Evolutionary conservation across 35 echinoderm and acorn worm genomes (phyloP).

Genomic region (Amphiura filiformis): DNA sequence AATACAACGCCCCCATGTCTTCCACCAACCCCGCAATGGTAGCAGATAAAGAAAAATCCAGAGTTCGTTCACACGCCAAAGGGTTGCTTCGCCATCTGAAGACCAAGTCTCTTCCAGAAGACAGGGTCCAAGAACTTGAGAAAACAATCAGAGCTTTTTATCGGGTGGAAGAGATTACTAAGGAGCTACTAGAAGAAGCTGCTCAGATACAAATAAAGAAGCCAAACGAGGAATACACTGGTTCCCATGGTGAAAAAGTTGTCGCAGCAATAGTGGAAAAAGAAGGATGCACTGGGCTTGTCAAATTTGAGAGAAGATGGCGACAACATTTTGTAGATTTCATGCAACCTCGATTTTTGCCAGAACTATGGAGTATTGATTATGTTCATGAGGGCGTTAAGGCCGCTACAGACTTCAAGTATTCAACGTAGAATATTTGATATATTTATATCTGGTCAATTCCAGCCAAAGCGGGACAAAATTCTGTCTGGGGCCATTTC

Average conservation of each 20-base stretch:
- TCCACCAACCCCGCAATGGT: slow-evolving; percentile 34
- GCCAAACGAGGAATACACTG: slow-evolving; percentile 56
- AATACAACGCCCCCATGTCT: slow-evolving; percentile 68
- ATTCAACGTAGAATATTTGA: too few relatives aligned
- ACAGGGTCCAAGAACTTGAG: slow-evolving; percentile 56
- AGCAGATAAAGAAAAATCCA: slow-evolving; percentile 53
- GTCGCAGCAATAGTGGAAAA: slow-evolving; percentile 33
- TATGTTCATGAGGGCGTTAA: slow-evolving; percentile 50
- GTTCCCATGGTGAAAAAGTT: slow-evolving; percentile 81
- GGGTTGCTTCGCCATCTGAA: slow-evolving; percentile 57
- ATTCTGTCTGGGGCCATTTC: too few relatives aligned
- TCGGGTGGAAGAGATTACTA: slow-evolving; percentile 26
- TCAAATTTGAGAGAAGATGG: slow-evolving; percentile 87
- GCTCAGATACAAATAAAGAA: slow-evolving; percentile 53
- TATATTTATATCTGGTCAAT: too few relatives aligned
- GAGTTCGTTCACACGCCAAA: slow-evolving; percentile 64
- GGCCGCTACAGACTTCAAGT: too few relatives aligned
- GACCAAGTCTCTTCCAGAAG: slow-evolving; percentile 43
- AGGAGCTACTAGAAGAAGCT: slow-evolving; percentile 37
- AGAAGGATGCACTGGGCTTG: slow-evolving; percentile 31
- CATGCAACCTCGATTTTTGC: slow-evolving; percentile 74
- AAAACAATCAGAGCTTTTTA: slow-evolving; percentile 42
- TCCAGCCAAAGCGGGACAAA: too few relatives aligned
- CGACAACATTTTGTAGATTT: slow-evolving; percentile 68
- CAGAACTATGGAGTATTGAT: slow-evolving; percentile 83